Evolutionary conservation across 2,888 invertebrate genomes (phyloP), one percentile per base, ranked within the genome.

Genomic region (Aphodius sticticus): DNA sequence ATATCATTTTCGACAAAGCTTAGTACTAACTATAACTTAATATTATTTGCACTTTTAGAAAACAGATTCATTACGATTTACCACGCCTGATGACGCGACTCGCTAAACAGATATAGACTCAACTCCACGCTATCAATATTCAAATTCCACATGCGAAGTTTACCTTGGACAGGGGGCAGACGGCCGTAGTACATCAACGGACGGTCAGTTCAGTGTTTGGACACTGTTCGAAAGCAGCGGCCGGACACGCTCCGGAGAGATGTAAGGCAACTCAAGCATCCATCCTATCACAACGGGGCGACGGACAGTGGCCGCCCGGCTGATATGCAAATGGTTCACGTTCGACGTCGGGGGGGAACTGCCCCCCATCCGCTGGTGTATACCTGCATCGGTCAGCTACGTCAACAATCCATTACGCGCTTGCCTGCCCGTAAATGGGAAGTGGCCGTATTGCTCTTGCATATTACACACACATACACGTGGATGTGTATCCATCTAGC

Each of bases 351-450:
- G 53, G 53, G 53, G 12, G 53, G 53, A 12, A 12, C 53, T 2
- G 53, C 12, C 53, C 53, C n/a, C 77, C 76, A 53, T 74, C 77
- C 72, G 53, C 77, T 72, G 79, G 72, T 78, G 76, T 82, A 84
- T 88, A 89, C 89, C 89, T 89, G 89, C 88, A 88, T 87, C 88
- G 89, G 88, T 89, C 88, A 88, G 89, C 85, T 88, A 84, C 86
- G 88, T 88, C 87, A 89, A 88, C 88, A 88, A 88, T 88, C 86
- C 87, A 88, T 88, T 88, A 88, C 86, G 83, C 86, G 86, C 85
- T 84, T 85, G 84, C 82, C 84, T 86, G 85, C 85, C 82, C 82
- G 83, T 83, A 82, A 80, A 84, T 81, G 81, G 78, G 81, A 81
- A 81, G 79, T 71, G 77, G 78, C 78, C 36, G 77, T 37, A 74